Evolutionary conservation across 2,888 invertebrate species (phyloP).

Genomic region (Ephialtes manifestator): DNA sequence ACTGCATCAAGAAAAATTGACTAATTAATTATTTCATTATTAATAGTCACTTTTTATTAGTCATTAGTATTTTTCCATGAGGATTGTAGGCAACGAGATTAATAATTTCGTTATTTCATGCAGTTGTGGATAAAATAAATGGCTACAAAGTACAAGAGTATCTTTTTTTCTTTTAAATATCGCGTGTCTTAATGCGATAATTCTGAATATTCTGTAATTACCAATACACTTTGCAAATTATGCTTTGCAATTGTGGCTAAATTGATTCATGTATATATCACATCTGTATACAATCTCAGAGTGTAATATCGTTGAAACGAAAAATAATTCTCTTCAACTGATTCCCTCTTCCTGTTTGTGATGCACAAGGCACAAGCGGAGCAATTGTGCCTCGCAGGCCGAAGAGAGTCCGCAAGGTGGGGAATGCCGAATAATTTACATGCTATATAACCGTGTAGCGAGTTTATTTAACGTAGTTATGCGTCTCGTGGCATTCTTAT

Average conservation of each 20-base stretch:
- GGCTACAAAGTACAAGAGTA: constrained; percentile 51
- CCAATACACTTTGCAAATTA: not conserved
- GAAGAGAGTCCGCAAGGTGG: not conserved
- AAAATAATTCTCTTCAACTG: not conserved
- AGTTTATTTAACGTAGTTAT: constrained; percentile 2
- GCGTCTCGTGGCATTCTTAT: not conserved
- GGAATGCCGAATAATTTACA: not conserved
- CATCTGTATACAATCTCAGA: not conserved
- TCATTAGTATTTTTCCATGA: too few relatives aligned
- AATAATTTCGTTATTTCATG: not conserved
- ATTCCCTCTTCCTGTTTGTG: not conserved
- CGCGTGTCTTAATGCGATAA: not conserved
- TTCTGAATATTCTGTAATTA: constrained; percentile 1
- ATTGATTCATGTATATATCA: not conserved
- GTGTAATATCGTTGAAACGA: not conserved
- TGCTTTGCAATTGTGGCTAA: too few relatives aligned
- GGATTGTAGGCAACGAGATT: too few relatives aligned
- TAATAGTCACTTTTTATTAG: too few relatives aligned
- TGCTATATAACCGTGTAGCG: not conserved
- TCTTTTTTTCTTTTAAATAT: not conserved
- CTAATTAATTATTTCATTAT: too few relatives aligned
- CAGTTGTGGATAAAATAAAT: constrained; percentile 16
- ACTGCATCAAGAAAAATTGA: too few relatives aligned
- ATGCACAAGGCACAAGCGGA: not conserved
- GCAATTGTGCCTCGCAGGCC: not conserved